phyloP scores from a whole-genome alignment of 92 coral and sea anemone species.

The Actinernus sp. region DNA sequence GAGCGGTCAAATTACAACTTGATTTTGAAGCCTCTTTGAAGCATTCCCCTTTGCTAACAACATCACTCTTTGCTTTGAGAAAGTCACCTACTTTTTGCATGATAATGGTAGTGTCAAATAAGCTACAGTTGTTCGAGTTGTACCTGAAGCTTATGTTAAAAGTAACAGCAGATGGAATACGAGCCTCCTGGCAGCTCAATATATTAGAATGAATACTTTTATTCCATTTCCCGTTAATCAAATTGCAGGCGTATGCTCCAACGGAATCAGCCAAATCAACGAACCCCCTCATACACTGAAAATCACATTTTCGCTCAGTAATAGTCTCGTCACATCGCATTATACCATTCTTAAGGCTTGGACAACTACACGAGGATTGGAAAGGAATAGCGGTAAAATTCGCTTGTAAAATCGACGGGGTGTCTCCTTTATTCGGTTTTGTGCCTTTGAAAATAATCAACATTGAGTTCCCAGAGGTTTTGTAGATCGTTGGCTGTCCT shows the following conservation, averaged over 20 bases:
- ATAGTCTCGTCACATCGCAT: slow-evolving; percentile 39
- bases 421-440: slow-evolving; percentile 8
- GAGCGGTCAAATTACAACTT: neutral
- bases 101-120: slow-evolving; percentile 4
- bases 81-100: neutral
- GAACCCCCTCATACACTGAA: slow-evolving; percentile 38
- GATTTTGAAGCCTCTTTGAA: neutral
- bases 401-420: slow-evolving; percentile 1
- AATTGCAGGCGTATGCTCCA: slow-evolving; percentile 38
- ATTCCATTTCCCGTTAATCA: slow-evolving; percentile 62
- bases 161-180: slow-evolving; percentile 15
- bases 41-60: slow-evolving; percentile 27
- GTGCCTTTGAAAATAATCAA: slow-evolving; percentile 25
- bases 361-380: slow-evolving; percentile 63
- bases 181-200: slow-evolving; percentile 24
- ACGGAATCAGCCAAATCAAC: slow-evolving; percentile 29
- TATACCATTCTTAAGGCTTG: slow-evolving; percentile 54
- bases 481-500: slow-evolving; percentile 1
- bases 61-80: slow-evolving; percentile 6
- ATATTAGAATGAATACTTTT: slow-evolving; percentile 11
- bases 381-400: slow-evolving; percentile 18
- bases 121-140: slow-evolving; percentile 19
- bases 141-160: slow-evolving; percentile 22
- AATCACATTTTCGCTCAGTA: slow-evolving; percentile 40
- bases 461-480: slow-evolving; percentile 56